phyloP scores from a whole-genome alignment of 2,113 vertebrate species.

The Corydoras sp. region DNA sequence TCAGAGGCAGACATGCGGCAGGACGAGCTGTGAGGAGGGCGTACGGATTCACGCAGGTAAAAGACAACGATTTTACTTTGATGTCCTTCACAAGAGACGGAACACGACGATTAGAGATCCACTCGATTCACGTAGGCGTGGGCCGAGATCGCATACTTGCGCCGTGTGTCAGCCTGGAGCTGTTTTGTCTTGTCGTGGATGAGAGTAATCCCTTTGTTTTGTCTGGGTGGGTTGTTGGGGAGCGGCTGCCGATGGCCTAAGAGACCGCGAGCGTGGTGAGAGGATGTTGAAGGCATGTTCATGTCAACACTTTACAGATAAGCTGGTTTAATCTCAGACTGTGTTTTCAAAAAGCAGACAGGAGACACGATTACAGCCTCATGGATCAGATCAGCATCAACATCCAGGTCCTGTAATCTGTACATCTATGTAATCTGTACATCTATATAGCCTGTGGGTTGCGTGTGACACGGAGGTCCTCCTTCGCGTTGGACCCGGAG shows the following conservation, averaged over 20 bases:
- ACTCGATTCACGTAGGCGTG: not conserved
- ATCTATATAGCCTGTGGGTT: no score
- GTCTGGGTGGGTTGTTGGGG: conserved; percentile 7
- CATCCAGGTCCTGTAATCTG: no score
- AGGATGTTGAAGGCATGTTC: no score
- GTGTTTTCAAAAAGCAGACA: no score
- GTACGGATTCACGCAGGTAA: conserved; percentile 1
- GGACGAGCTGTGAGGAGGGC: conserved; percentile 2
- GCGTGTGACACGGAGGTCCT: no score
- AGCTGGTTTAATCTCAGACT: no score
- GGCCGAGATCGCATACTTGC: not conserved
- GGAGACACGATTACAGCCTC: no score
- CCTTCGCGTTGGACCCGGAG: no score
- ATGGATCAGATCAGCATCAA: no score
- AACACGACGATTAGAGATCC: not conserved
- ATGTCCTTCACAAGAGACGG: not conserved
- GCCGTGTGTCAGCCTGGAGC: not conserved
- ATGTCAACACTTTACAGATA: no score
- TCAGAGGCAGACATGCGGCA: not conserved
- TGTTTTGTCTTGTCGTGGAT: conserved; percentile 21
- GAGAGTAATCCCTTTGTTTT: conserved; percentile 8
- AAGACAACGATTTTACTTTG: not conserved
- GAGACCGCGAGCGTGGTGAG: no score
- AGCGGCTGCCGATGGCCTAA: not conserved
- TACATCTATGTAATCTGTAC: no score